These are phyloP conservation scores for Pagrus major DNA, from an alignment of 2,113 vertebrate species.

Conservation along the genomic window DNA sequence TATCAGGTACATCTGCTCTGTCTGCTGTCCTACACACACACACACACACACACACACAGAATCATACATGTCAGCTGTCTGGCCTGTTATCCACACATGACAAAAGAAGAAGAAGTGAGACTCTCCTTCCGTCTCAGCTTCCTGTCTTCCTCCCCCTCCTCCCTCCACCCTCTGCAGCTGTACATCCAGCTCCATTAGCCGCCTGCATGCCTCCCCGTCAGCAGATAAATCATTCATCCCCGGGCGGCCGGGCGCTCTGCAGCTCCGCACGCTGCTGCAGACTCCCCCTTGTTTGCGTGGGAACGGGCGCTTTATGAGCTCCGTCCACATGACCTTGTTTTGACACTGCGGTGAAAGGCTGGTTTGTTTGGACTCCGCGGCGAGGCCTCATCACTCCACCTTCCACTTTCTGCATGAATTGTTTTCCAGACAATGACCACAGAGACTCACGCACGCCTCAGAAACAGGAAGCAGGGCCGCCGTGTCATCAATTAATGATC, in stretches of 20 bases:
- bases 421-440: constrained; percentile 45
- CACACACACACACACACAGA: background rate
- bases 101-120: constrained; percentile 20
- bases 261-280: constrained; percentile 25
- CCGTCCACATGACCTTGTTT: constrained; percentile 56
- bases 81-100: constrained; percentile 15
- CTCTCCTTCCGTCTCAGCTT: constrained; percentile 24
- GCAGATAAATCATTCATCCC: constrained; percentile 71
- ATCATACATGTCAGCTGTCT: constrained; percentile 44
- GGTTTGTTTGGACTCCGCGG: constrained; percentile 38
- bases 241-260: constrained; percentile 12
- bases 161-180: constrained; percentile 57
- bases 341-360: constrained; percentile 39
- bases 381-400: constrained; percentile 29
- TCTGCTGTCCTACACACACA: background rate
- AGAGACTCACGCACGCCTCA: background rate
- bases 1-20: background rate
- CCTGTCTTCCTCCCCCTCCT: background rate
- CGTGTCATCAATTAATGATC: constrained; percentile 50
- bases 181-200: constrained; percentile 57
- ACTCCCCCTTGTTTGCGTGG: constrained; percentile 23
- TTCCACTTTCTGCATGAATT: constrained; percentile 8
- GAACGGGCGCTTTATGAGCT: constrained; percentile 22
- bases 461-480: constrained; percentile 31
- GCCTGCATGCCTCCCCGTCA: constrained; percentile 26